Conservation (phyloP, 2,797 vertebrate genomes). For the Danionella dracula region DNA sequence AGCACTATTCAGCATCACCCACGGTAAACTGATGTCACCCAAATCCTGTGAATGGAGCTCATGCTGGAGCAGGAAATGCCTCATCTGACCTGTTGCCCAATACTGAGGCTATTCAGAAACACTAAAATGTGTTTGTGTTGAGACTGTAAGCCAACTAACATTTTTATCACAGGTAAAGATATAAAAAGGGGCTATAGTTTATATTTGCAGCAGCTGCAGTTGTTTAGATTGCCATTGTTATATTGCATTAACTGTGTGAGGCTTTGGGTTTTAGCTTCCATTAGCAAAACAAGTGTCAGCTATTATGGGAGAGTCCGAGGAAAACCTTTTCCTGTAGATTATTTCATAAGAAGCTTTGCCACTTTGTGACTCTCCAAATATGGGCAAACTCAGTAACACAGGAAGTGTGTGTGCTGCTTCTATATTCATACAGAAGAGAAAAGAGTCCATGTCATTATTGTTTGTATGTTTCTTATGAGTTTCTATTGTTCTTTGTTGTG, state of each 20-base stretch:
- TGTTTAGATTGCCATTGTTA: too few relatives aligned
- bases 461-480: too few relatives aligned
- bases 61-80: constrained; percentile 9
- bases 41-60: not conserved
- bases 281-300: too few relatives aligned
- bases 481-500: too few relatives aligned
- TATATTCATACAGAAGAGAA: too few relatives aligned
- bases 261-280: too few relatives aligned
- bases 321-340: constrained; percentile 30
- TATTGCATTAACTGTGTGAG: too few relatives aligned
- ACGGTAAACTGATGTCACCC: not conserved
- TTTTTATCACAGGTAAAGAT: not conserved
- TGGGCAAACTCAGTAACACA: not conserved
- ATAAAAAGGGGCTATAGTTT: too few relatives aligned
- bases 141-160: not conserved
- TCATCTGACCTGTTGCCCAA: constrained; percentile 13
- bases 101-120: not conserved
- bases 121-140: too few relatives aligned
- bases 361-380: not conserved
- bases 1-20: constrained; percentile 6
- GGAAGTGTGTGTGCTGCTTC: constrained; percentile 19
- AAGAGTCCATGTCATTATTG: too few relatives aligned
- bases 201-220: too few relatives aligned
- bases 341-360: constrained; percentile 14
- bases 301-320: not conserved